These are phyloP conservation scores for Gasterosteus aculeatus DNA, from an alignment of 2,113 vertebrate genomes.

Conservation along the genomic window DNA sequence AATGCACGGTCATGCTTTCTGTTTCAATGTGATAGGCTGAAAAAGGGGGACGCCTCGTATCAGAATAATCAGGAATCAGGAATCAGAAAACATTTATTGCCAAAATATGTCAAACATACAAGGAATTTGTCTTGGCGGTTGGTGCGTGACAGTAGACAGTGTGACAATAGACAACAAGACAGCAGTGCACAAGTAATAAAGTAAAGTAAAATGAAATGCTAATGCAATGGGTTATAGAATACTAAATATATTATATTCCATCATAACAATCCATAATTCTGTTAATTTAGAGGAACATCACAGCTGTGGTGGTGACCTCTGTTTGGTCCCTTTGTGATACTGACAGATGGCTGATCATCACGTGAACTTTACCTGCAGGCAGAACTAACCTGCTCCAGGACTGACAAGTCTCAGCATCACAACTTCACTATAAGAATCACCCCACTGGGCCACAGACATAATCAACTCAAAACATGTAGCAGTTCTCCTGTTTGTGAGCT, in stretches of 20 bases:
- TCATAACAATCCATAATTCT: neutral
- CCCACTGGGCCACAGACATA: neutral
- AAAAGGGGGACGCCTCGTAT: neutral
- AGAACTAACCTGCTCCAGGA: neutral
- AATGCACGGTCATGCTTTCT: constrained; percentile 26
- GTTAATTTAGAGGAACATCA: neutral
- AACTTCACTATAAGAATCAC: neutral
- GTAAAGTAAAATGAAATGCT: no score
- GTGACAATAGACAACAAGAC: no score
- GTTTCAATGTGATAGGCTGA: neutral
- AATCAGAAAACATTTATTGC: no score
- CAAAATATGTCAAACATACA: no score
- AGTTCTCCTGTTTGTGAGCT: neutral
- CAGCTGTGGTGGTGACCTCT: neutral
- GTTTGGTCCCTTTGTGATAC: neutral
- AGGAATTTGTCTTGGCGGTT: no score
- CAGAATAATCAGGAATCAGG: no score
- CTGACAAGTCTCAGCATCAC: constrained; percentile 6
- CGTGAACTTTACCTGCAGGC: neutral
- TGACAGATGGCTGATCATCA: neutral
- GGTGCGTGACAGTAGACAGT: no score
- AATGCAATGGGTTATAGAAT: no score
- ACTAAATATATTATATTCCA: no score
- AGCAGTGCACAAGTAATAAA: no score
- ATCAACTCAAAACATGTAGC: neutral